Conservation (phyloP, 2,888 invertebrate genomes). For the Dyspetes luteomarginatus region DNA sequence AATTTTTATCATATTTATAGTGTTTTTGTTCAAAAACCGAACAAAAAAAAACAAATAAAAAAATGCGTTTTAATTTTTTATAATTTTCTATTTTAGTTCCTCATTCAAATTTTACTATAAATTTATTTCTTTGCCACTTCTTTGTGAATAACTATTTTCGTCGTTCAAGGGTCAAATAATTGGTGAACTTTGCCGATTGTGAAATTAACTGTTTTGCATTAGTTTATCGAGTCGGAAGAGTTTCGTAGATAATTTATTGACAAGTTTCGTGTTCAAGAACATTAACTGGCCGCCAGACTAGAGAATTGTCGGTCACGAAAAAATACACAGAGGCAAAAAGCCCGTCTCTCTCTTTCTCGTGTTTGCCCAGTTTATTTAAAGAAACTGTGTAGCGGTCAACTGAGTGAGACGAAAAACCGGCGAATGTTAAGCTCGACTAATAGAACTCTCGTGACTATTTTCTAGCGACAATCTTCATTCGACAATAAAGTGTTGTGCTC, state of each 20-base stretch:
- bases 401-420: constrained; percentile 55
- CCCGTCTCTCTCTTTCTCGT: constrained; percentile 25
- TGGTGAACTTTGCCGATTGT: background rate
- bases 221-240: background rate
- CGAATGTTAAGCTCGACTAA: constrained; percentile 44
- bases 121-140: too few relatives aligned
- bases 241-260: background rate
- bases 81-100: too few relatives aligned
- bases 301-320: constrained; percentile 21
- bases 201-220: background rate
- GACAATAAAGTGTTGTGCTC: background rate
- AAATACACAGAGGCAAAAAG: background rate
- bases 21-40: background rate
- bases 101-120: too few relatives aligned
- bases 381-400: constrained; percentile 58
- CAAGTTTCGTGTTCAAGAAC: background rate
- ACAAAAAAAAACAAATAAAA: too few relatives aligned
- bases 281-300: background rate
- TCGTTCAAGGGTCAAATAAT: background rate
- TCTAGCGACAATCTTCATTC: constrained; percentile 20
- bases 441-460: constrained; percentile 29
- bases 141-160: too few relatives aligned
- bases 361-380: constrained; percentile 54
- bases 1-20: background rate
- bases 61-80: too few relatives aligned